Conservation (phyloP, 2,888 invertebrate species). For the Luperina testacea region DNA sequence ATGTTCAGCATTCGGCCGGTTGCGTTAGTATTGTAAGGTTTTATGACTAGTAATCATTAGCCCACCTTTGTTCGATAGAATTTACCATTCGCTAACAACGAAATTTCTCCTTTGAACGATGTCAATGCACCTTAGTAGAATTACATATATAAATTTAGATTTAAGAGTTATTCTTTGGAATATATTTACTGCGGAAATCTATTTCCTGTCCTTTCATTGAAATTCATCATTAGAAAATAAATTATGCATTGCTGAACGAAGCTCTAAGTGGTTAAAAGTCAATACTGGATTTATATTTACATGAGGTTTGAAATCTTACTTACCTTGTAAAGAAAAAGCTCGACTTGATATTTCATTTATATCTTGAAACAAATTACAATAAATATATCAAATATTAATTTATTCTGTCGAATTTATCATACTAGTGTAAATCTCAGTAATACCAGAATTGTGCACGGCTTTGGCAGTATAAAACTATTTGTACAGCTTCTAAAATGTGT, state of each 20-base stretch:
- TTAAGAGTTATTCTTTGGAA: constrained; percentile 42
- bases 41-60: constrained; percentile 64
- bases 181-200: constrained; percentile 51
- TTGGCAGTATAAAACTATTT: not conserved
- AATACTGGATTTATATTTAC: constrained; percentile 31
- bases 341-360: constrained; percentile 16
- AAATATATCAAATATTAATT: constrained; percentile 28
- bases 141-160: constrained; percentile 25
- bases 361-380: constrained; percentile 28
- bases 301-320: constrained; percentile 30
- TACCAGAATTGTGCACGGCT: not conserved
- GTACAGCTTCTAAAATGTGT: constrained; percentile 11
- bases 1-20: constrained; percentile 53
- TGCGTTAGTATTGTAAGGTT: constrained; percentile 59
- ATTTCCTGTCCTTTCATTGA: constrained; percentile 54
- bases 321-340: constrained; percentile 41
- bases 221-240: constrained; percentile 46
- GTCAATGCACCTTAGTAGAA: constrained; percentile 29
- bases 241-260: constrained; percentile 46
- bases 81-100: constrained; percentile 39
- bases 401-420: constrained; percentile 36
- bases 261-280: constrained; percentile 23
- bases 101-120: constrained; percentile 23
- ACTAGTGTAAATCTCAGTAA: constrained; percentile 18
- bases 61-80: constrained; percentile 54